A percentile compares a stretch with the other conserved stretches of the same genome.
Evolutionary conservation across 2,888 invertebrate species (phyloP).

Genomic region (Xiphydria camelus): DNA sequence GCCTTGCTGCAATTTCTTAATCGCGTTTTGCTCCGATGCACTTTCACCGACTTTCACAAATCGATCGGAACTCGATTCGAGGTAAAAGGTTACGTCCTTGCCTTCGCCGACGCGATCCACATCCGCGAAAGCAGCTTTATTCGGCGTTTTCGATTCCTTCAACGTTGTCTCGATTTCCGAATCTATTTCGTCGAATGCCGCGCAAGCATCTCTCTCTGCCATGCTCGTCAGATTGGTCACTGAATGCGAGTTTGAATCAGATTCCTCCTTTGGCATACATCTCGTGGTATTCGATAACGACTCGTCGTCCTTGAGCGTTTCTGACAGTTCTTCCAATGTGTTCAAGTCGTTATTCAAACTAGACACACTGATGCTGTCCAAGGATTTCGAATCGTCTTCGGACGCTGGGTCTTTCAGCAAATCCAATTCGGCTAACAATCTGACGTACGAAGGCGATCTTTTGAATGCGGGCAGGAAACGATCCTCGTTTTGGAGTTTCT

Average conservation of each 20-base stretch:
- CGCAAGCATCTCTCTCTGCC: slow-evolving; percentile 16
- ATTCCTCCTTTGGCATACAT: slow-evolving; percentile 23
- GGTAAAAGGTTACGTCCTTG: slow-evolving; percentile 37
- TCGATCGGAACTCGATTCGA: slow-evolving; percentile 41
- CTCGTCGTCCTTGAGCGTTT: slow-evolving; percentile 27
- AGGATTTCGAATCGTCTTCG: slow-evolving; percentile 64
- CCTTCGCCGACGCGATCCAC: slow-evolving; percentile 24
- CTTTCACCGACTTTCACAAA: slow-evolving; percentile 40
- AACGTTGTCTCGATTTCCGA: slow-evolving; percentile 7
- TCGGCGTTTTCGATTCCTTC: slow-evolving; percentile 26
- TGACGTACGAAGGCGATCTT: slow-evolving; percentile 68
- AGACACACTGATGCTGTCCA: slow-evolving; percentile 62
- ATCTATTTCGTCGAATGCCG: slow-evolving; percentile 10
- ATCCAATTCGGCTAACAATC: slow-evolving; percentile 74
- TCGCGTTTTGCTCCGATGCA: slow-evolving; percentile 45
- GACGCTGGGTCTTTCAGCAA: slow-evolving; percentile 63
- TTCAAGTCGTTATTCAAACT: slow-evolving; percentile 55
- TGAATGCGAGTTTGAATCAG: slow-evolving; percentile 34
- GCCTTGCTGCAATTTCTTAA: slow-evolving; percentile 53
- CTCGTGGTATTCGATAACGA: slow-evolving; percentile 10
- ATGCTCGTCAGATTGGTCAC: slow-evolving; percentile 37
- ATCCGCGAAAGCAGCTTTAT: slow-evolving; percentile 23
- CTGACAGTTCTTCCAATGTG: slow-evolving; percentile 41
- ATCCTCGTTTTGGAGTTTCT: slow-evolving; percentile 64
- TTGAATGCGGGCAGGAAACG: slow-evolving; percentile 69